These are phyloP conservation scores for Meriones unguiculatus DNA, from an alignment of 2,113 vertebrate species.

Conservation along the genomic window DNA sequence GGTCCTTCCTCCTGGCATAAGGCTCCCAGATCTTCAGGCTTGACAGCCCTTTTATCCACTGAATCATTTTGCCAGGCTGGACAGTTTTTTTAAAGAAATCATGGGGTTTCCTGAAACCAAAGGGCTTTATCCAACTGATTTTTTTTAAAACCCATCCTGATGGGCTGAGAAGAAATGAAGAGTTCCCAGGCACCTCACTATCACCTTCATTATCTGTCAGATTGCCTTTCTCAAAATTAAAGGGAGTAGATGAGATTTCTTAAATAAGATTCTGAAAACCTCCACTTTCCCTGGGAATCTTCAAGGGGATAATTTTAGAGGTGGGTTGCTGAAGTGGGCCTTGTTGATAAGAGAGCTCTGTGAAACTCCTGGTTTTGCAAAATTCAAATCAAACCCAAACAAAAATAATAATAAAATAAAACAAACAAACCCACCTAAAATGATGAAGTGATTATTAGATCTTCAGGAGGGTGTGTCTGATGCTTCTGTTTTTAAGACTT, in stretches of 20 bases:
- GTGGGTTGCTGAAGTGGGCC: slow-evolving; percentile 44
- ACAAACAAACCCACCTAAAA: not conserved
- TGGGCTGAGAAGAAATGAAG: slow-evolving; percentile 38
- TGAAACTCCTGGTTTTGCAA: slow-evolving; percentile 62
- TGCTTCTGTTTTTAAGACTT: slow-evolving; percentile 48
- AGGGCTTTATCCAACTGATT: no score
- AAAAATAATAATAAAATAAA: not conserved
- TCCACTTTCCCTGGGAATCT: slow-evolving; percentile 57
- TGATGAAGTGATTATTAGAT: slow-evolving; percentile 50
- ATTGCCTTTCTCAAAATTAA: slow-evolving; percentile 53
- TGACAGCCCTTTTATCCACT: not conserved
- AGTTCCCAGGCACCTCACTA: slow-evolving; percentile 50
- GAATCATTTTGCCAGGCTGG: not conserved
- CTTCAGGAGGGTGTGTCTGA: slow-evolving; percentile 18
- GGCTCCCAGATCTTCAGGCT: no score
- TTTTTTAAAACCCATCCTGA: slow-evolving; percentile 10
- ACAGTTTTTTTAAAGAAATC: not conserved
- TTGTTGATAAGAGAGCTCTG: not conserved
- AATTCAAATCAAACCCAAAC: slow-evolving; percentile 68
- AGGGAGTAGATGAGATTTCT: slow-evolving; percentile 42
- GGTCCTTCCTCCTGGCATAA: not conserved
- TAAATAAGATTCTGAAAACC: slow-evolving; percentile 64
- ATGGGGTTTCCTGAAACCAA: not conserved
- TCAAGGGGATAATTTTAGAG: slow-evolving; percentile 59
- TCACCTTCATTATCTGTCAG: slow-evolving; percentile 51